Base-by-base conservation (phyloP, 1,140 invertebrate genomes). In the Macrosteles quadrilineatus region DNA sequence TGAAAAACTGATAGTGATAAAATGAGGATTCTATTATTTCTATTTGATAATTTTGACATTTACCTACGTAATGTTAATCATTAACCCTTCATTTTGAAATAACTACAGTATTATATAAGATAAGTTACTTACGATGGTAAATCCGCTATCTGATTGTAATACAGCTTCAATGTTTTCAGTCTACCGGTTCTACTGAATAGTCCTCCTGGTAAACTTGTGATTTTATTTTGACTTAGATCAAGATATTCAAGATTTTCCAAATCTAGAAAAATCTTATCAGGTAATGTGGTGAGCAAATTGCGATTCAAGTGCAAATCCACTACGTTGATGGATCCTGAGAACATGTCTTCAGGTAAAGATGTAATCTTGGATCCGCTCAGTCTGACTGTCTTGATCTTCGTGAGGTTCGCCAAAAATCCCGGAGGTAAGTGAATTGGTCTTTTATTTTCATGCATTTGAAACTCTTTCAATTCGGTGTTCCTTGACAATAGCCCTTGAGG, bases 391-490 rank as follows among this genome's bases (percentile, higher is more conserved):
- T 80, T 80, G 40, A 90, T 75, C 21, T 85, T 77, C 0, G 79
- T 78, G 55, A 88, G 79, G 75, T 86, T 84, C 17, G 82, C 80
- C 71, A 89, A 84, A 0, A 90, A 79, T 25, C 78, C 77, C 1
- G 79, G 74, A 0, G 87, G 87, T 1, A 90, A 74, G 62, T 78
- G 78, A 59, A 90, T 76, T 59, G 81, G 80, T 21, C 81, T 80
- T 63, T 83, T 82, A 75, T 87, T 88, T 67, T 84, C 81, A 1
- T 81, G 78, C 65, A 88, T 79, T 70, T 84, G 83, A 43, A 88
- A 79, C 50, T 77, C 80, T 72, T 83, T 80, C 59, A 88, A 78
- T 70, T 82, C 80, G 19, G 76, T 75, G 70, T 86, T 87, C 64
- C 81, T 80, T 59, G 75, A 75, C 71, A 90, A 87, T 32, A 90